A percentile compares a stretch with the other conserved stretches of the same genome.
Conservation (phyloP, 2,113 vertebrate genomes). For the Rostratula benghalensis region DNA sequence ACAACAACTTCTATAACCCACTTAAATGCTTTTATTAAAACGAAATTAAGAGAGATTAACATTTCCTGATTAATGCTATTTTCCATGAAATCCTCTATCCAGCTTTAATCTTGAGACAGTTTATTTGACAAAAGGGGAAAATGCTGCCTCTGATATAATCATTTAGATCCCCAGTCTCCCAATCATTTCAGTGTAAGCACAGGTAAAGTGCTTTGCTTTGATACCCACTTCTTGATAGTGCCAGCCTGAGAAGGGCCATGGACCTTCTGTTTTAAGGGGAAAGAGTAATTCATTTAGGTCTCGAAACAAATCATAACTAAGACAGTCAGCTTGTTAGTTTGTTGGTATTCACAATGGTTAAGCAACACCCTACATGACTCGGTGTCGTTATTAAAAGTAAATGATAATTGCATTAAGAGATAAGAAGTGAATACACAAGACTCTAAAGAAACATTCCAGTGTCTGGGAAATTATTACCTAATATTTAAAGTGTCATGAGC, state of each 20-base stretch:
- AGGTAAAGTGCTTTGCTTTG: not conserved
- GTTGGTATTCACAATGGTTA: conserved; percentile 17
- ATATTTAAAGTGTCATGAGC: not conserved
- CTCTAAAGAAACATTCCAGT: conserved; percentile 20
- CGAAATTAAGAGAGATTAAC: not conserved
- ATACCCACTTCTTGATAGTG: not conserved
- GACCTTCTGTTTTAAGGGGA: not conserved
- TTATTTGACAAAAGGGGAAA: not conserved
- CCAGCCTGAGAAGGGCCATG: not conserved
- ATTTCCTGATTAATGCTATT: conserved; percentile 4
- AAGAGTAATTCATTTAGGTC: not conserved
- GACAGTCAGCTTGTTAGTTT: conserved; percentile 19
- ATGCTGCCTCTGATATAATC: not conserved
- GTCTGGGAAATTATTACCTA: not conserved
- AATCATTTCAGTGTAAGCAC: not conserved
- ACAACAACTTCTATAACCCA: not conserved
- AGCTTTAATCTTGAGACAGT: not conserved
- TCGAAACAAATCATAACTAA: conserved; percentile 20
- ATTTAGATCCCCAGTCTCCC: not conserved
- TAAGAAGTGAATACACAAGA: not conserved
- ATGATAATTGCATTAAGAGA: not conserved
- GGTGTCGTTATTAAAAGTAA: not conserved
- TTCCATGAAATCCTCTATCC: conserved; percentile 2
- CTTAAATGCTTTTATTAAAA: not conserved
- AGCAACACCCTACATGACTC: conserved; percentile 50